Conservation (phyloP, 2,113 vertebrate genomes). For the Erythrocercus mccallii region DNA sequence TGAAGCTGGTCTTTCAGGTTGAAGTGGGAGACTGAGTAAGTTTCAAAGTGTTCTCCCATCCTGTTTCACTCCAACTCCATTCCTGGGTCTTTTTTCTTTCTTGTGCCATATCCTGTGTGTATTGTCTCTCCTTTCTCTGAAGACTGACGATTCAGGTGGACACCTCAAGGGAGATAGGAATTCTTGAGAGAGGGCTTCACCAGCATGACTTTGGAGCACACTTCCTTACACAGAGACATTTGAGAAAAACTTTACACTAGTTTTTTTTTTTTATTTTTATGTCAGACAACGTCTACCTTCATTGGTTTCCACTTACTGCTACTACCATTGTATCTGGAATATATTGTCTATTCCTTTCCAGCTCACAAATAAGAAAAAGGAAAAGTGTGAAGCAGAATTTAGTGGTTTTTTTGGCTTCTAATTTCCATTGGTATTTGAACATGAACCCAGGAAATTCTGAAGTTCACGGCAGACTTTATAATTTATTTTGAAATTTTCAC, state of each 20-base stretch:
- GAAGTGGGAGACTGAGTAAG: not conserved
- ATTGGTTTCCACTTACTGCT: not conserved
- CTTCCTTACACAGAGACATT: not conserved
- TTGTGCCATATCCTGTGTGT: not conserved
- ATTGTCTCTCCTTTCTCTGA: not conserved
- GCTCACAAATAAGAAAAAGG: not conserved
- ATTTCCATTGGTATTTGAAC: slow-evolving; percentile 26
- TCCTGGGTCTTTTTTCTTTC: not conserved
- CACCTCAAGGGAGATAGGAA: not conserved
- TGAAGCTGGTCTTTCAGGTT: not conserved
- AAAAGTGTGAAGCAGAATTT: slow-evolving; percentile 6
- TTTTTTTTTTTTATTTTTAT: not conserved
- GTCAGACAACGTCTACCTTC: slow-evolving; percentile 25
- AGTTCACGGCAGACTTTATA: not conserved
- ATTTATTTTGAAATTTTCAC: not conserved
- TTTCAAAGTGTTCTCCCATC: not conserved
- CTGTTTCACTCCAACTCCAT: rapidly evolving
- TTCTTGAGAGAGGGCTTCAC: not conserved
- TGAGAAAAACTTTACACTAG: not conserved
- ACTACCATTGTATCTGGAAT: not conserved
- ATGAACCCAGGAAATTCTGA: not conserved
- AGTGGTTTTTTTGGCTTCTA: not conserved
- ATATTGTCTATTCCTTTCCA: slow-evolving; percentile 2
- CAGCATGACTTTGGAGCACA: not conserved
- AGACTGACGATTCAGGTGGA: not conserved